Evolutionary conservation across 2,797 vertebrate species (phyloP).

Genomic region (Pangasius mekongensis): DNA sequence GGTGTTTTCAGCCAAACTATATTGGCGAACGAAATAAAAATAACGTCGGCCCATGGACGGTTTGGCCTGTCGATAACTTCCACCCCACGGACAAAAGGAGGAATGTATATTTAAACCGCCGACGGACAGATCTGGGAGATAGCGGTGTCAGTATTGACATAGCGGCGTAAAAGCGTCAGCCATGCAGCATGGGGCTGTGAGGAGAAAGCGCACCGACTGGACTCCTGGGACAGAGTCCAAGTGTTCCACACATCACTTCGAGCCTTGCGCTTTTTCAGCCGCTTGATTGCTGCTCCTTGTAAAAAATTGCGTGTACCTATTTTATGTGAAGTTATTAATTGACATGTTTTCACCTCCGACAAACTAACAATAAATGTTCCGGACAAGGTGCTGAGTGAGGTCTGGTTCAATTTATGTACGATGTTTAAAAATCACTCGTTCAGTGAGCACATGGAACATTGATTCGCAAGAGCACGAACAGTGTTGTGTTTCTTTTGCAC

Average conservation of each 20-base stretch:
- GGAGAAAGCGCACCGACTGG: constrained; percentile 64
- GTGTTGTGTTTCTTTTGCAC: constrained; percentile 54
- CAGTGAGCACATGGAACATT: constrained; percentile 46
- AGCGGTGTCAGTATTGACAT: constrained; percentile 64
- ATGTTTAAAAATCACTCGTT: constrained; percentile 48
- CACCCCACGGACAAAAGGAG: constrained; percentile 53
- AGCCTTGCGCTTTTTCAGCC: constrained; percentile 33
- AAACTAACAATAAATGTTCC: constrained; percentile 35
- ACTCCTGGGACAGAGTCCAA: constrained; percentile 62
- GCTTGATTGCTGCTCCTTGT: constrained; percentile 38
- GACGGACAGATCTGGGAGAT: constrained; percentile 60
- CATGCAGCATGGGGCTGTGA: constrained; percentile 65
- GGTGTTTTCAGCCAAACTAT: constrained; percentile 75
- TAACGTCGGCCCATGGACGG: constrained; percentile 62
- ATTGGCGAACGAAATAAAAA: constrained; percentile 68
- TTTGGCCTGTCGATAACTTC: constrained; percentile 71
- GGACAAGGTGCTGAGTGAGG: constrained; percentile 43
- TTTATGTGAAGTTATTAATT: constrained; percentile 42
- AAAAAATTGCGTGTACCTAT: constrained; percentile 31
- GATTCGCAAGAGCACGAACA: constrained; percentile 49
- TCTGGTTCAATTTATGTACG: constrained; percentile 44
- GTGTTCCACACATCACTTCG: constrained; percentile 52
- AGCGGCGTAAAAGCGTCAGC: constrained; percentile 67
- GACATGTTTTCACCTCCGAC: constrained; percentile 40
- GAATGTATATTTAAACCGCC: constrained; percentile 57